Conservation (phyloP, 2,113 vertebrate species). For the Tinamus guttatus region DNA sequence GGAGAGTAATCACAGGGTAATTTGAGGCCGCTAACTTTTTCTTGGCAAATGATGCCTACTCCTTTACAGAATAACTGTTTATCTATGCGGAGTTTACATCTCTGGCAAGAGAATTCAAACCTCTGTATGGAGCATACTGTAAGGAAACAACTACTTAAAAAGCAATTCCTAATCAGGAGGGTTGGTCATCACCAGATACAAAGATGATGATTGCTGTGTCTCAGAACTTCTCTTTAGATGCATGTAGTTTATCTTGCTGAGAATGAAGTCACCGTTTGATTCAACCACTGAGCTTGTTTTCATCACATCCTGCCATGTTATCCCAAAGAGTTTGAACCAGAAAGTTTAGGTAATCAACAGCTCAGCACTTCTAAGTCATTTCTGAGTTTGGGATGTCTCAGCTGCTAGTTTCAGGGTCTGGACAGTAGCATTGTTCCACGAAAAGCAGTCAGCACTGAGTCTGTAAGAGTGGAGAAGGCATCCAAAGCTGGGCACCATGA, state of each 20-base stretch:
- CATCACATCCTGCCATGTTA: neutral
- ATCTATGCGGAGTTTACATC: neutral
- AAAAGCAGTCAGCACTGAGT: neutral
- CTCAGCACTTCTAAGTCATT: neutral
- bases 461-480: neutral
- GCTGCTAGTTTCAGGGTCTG: neutral
- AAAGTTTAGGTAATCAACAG: neutral
- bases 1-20: neutral
- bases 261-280: neutral
- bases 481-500: neutral
- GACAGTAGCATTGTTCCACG: neutral
- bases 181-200: neutral
- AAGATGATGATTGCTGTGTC: neutral
- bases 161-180: neutral
- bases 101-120: neutral
- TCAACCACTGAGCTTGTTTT: neutral
- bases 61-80: neutral
- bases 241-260: neutral
- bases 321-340: neutral
- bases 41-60: neutral
- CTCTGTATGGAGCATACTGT: neutral
- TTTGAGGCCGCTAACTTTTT: neutral
- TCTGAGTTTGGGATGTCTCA: neutral
- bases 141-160: neutral
- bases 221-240: neutral